Evolutionary conservation across 2,113 vertebrate genomes (phyloP).

Genomic region (Dasyprocta punctata): DNA sequence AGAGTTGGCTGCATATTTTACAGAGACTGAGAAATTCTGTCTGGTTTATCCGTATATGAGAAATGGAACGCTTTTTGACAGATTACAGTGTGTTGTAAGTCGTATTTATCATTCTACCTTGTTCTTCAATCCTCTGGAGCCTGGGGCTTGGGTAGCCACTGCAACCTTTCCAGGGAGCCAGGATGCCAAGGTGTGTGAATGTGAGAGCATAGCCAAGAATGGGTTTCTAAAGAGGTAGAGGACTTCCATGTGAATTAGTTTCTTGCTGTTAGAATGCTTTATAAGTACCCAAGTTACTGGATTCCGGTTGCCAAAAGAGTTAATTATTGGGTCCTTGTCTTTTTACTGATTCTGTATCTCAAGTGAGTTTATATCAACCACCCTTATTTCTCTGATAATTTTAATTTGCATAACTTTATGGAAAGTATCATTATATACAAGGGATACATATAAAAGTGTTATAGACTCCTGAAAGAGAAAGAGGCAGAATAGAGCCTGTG

Average conservation of each 20-base stretch:
- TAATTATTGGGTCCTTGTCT: background rate
- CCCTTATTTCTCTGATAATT: slow-evolving; percentile 17
- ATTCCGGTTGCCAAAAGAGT: background rate
- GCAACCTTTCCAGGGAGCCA: background rate
- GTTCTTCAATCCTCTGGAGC: background rate
- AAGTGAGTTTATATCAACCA: background rate
- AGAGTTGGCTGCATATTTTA: slow-evolving; percentile 84
- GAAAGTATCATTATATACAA: background rate
- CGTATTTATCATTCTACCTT: background rate
- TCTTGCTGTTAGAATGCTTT: background rate
- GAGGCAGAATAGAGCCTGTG: background rate
- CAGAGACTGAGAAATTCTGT: slow-evolving; percentile 81
- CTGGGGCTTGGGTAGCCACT: background rate
- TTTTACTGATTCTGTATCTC: background rate
- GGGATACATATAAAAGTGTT: background rate
- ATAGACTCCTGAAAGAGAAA: background rate
- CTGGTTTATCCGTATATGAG: slow-evolving; percentile 86
- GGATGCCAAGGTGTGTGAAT: background rate
- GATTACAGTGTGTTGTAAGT: slow-evolving; percentile 85
- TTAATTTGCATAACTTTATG: background rate
- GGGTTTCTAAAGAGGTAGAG: background rate
- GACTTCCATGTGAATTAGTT: background rate
- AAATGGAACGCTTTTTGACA: slow-evolving; percentile 86
- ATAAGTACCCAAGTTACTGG: background rate
- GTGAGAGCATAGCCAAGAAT: background rate